Evolutionary conservation across 2,888 invertebrate genomes (phyloP), one percentile per base, ranked within the genome.

Genomic region (Torymus auratus): DNA sequence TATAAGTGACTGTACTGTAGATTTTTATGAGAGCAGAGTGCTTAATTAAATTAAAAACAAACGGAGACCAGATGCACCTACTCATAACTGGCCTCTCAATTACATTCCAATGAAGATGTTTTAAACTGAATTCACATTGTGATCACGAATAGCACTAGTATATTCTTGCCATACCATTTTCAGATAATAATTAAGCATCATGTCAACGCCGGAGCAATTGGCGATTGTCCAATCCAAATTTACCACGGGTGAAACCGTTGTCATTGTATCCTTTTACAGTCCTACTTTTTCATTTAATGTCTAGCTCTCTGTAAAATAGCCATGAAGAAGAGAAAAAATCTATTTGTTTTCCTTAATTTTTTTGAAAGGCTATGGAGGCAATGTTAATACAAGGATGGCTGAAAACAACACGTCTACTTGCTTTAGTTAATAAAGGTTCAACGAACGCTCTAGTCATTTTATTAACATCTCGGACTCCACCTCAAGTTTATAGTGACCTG

Each of bases 401-500:
- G 53, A 92, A 92, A 84, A 91, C 92, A 61, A 91, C 92, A 75
- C 91, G 93, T 84, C 92, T 94, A 78, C 88, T 94, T 83, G 93
- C 93, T 77, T 90, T 94, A 85, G 93, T 94, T 70, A 93, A 93
- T 85, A 92, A 93, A 86, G 92, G 92, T 82, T 89, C 90, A 23
- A 92, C 93, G 14, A 92, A 92, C 88, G 94, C 93, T 74, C 89
- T 94, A 82, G 93, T 94, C 86, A 91, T 94, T 82, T 91, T 93
- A 83, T 91, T 93, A 69, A 92, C 92, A 10, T 92, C 94, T 78
- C 93, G 93, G 86, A 92, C 92, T 86, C 95, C 95, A 85, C 95
- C 96, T 20, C 94, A 93, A 88, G 94, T 94, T 77, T 94, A 95
- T 88, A 94, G 94, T 72, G 96, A 97, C 91, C 92, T 97, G 85